phyloP scores from a whole-genome alignment of 2,888 invertebrate species.

The Tanytarsus gracilentus region DNA sequence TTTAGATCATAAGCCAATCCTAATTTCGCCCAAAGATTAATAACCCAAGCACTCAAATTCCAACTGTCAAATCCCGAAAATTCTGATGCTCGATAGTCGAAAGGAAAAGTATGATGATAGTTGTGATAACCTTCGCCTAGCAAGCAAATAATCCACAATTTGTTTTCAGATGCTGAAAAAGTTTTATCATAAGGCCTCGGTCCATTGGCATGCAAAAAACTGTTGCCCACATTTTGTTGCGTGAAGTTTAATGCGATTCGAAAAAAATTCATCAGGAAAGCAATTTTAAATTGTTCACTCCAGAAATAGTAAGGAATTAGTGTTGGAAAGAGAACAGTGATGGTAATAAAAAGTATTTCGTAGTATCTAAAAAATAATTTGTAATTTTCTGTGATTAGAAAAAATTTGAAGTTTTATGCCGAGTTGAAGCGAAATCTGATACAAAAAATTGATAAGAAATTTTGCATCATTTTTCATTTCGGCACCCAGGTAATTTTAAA shows the following conservation, averaged over 20 bases:
- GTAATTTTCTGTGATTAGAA: too few relatives aligned
- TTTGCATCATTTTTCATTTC: too few relatives aligned
- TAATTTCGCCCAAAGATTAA: too few relatives aligned
- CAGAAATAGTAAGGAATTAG: neutral
- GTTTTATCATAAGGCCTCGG: neutral
- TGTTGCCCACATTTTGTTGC: neutral
- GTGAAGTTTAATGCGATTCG: neutral
- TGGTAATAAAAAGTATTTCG: neutral
- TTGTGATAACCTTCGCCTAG: constrained; percentile 56
- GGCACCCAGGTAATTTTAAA: too few relatives aligned
- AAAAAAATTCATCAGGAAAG: neutral
- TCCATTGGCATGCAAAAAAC: neutral
- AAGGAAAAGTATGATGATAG: constrained; percentile 46
- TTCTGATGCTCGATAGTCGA: neutral
- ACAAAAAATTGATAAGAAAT: too few relatives aligned
- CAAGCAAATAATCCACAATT: neutral
- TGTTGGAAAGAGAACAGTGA: neutral
- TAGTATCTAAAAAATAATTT: neutral
- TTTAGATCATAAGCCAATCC: too few relatives aligned
- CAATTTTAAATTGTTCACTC: neutral
- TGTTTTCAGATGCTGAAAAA: neutral
- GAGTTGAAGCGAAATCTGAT: too few relatives aligned
- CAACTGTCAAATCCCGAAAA: too few relatives aligned
- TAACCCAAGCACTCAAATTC: too few relatives aligned
- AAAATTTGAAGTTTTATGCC: too few relatives aligned